Evolutionary conservation across 2,113 vertebrate genomes (phyloP).

Genomic region (Notiomystis cincta): DNA sequence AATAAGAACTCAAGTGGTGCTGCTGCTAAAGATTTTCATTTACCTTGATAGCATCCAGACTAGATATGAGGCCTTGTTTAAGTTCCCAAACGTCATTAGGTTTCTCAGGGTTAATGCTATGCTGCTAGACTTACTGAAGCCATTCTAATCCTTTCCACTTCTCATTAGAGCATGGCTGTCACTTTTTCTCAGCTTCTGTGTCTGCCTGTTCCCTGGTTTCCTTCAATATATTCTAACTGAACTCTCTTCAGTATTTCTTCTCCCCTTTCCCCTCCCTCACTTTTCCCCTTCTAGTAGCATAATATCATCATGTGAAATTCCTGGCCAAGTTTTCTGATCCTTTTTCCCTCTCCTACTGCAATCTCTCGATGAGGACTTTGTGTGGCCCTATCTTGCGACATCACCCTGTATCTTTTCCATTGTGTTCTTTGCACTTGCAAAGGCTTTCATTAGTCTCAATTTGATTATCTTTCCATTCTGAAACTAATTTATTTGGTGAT

Average conservation of each 20-base stretch:
- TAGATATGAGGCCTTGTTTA: conserved; percentile 28
- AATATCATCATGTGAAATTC: neutral
- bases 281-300: neutral
- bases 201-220: neutral
- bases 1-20: neutral
- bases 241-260: neutral
- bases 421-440: neutral
- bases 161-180: conserved; percentile 27
- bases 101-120: conserved; percentile 19
- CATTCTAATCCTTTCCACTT: neutral
- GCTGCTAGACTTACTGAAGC: neutral
- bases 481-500: neutral
- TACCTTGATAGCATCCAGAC: conserved; percentile 38
- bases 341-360: neutral
- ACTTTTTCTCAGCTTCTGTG: neutral
- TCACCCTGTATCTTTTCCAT: neutral
- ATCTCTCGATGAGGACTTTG: neutral
- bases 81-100: conserved; percentile 49
- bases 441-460: neutral
- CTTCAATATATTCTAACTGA: conserved; percentile 8
- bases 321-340: neutral
- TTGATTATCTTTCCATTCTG: neutral
- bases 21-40: conserved; percentile 49
- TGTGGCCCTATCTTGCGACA: neutral
- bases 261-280: neutral